Evolutionary conservation across 2,113 vertebrate species (phyloP), one percentile per base, ranked within the genome.

Genomic region (Semnopithecus entellus): DNA sequence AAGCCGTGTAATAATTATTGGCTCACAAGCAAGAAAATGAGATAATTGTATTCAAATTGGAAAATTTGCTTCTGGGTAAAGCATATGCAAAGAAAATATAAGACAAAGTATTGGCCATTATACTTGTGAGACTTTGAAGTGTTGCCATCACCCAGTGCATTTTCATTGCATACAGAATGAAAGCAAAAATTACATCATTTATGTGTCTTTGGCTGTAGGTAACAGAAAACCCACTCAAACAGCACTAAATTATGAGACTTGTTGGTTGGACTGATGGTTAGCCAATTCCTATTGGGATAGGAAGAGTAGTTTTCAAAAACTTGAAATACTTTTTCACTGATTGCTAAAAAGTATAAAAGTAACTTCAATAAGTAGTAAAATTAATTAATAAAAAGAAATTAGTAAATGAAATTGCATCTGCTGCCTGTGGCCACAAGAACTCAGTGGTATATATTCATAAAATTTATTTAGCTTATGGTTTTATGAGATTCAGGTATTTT

Each of bases 21-120:
- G 85, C n/a, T 92, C 76, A 84, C 30, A 83, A 94, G 13, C 38
- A 73, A 57, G 73, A 87, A 82, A 8, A 81, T 79, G n/a, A 87
- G 68, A 57, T 68, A 88, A 73, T 94, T 80, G 50, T 59, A 90
- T 80, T 96, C 30, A 93, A 88, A 79, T 79, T 84, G 68, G 76
- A 84, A 95, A 93, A 91, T 88, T 68, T 94, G 16, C 55, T 97
- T 93, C 79, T 93, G 76, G 64, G 57, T 91, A 73, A 93, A 91
- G 57, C 43, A 95, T 64, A 94, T 64, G n/a, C 72, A 32, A 35
- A 72, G 88, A 88, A 90, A 95, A 80, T 90, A 38, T 59, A 72
- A 72, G 50, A 84, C 64, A 79, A 73, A 52, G 8, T 64, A 17
- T 57, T 93, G 88, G 48, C 57, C 50, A 72, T 88, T 88, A 81